Evolutionary conservation across 2,888 invertebrate genomes (phyloP).

Genomic region (Autographa gamma): DNA sequence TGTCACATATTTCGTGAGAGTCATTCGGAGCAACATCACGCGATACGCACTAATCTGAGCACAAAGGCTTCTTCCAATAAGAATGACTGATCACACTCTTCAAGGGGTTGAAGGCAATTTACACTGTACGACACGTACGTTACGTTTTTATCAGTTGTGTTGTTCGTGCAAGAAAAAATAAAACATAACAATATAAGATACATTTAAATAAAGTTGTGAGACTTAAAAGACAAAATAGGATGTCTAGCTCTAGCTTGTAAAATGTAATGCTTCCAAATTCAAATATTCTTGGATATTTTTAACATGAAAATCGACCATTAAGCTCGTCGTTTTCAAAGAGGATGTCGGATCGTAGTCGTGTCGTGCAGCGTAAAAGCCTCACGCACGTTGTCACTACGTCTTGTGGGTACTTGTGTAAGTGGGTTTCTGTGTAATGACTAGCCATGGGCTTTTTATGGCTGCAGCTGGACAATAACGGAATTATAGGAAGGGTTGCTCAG

Average conservation of each 20-base stretch:
- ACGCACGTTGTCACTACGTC: constrained; percentile 35
- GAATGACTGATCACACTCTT: constrained; percentile 70
- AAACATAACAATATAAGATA: no score
- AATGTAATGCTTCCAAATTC: no score
- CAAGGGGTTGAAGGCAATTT: constrained; percentile 62
- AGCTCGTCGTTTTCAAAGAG: neutral
- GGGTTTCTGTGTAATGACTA: constrained; percentile 69
- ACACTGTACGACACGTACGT: constrained; percentile 38
- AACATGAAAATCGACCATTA: neutral
- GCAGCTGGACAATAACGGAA: constrained; percentile 64
- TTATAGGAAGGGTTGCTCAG: constrained; percentile 63
- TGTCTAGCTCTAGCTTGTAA: no score
- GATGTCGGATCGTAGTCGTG: constrained; percentile 34
- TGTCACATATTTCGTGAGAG: constrained; percentile 17
- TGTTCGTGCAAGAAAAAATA: no score
- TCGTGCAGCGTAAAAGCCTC: constrained; percentile 33
- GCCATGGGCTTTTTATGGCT: constrained; percentile 66
- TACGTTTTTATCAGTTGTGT: no score
- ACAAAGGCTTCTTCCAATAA: constrained; percentile 61
- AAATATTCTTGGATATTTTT: no score
- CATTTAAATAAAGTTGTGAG: no score
- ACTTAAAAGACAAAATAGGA: no score
- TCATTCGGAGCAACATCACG: constrained; percentile 21
- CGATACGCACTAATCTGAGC: constrained; percentile 61
- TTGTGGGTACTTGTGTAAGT: constrained; percentile 62